These are phyloP conservation scores for Gila robusta DNA, from an alignment of 2,797 vertebrate species.

Conservation along the genomic window DNA sequence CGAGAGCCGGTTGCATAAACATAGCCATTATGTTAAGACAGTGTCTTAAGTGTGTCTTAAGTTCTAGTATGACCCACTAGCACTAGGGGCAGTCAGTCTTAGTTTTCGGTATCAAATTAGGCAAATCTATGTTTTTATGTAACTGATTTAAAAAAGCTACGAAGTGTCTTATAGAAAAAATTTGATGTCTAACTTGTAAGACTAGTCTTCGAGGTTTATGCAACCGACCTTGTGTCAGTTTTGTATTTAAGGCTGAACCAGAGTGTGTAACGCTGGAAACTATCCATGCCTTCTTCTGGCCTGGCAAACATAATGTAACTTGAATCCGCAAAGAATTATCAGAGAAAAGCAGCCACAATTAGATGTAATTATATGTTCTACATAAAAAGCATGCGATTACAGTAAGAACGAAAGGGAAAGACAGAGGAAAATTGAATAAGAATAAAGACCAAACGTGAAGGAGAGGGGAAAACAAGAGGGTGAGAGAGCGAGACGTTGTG, in stretches of 20 bases:
- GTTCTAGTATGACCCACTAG: too few species aligned
- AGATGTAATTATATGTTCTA: conserved; percentile 35
- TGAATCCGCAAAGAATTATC: conserved; percentile 65
- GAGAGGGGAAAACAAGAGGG: conserved; percentile 29
- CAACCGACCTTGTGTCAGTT: conserved; percentile 10
- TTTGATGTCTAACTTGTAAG: too few species aligned
- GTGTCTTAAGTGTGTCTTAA: too few species aligned
- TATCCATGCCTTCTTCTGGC: conserved; percentile 60
- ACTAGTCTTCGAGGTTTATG: too few species aligned
- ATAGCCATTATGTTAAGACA: too few species aligned
- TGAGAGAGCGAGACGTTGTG: conserved; percentile 56
- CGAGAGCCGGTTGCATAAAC: too few species aligned
- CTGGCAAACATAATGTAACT: conserved; percentile 70
- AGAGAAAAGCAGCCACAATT: conserved; percentile 65
- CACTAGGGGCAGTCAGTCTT: too few species aligned
- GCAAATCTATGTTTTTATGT: too few species aligned
- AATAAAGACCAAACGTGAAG: conserved; percentile 18
- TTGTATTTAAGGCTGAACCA: conserved; percentile 49
- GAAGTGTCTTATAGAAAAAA: too few species aligned
- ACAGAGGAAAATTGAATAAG: conserved; percentile 12
- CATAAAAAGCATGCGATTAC: conserved; percentile 47
- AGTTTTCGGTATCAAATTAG: too few species aligned
- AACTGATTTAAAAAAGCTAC: too few species aligned
- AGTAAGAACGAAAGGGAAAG: conserved; percentile 15
- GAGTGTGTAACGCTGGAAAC: conserved; percentile 70